Evolutionary conservation across 2,113 vertebrate species (phyloP).

Genomic region (Formicarius rufipectus): DNA sequence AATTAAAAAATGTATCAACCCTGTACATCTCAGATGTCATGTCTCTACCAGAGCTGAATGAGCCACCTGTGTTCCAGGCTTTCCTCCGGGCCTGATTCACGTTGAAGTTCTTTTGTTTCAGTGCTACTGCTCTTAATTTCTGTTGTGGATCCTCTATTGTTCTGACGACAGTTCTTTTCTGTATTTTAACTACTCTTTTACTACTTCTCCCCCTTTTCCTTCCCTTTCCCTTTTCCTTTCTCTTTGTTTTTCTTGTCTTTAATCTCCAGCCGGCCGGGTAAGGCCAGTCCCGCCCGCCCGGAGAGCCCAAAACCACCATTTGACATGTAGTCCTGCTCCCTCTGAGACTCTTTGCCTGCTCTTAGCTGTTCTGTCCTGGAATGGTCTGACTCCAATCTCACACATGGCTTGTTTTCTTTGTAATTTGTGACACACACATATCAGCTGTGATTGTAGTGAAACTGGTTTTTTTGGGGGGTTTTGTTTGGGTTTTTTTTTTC

Average conservation of each 20-base stretch:
- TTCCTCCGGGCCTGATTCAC: neutral
- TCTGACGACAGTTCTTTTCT: constrained; percentile 46
- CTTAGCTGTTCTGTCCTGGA: constrained; percentile 79
- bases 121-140: constrained; percentile 25
- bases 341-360: constrained; percentile 78
- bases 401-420: constrained; percentile 76
- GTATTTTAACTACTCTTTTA: constrained; percentile 72
- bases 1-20: constrained; percentile 29
- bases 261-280: constrained; percentile 81
- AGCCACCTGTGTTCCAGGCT: neutral
- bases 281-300: constrained; percentile 82
- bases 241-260: constrained; percentile 55
- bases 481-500: neutral
- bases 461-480: neutral
- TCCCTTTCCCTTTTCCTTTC: constrained; percentile 6
- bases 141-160: constrained; percentile 37
- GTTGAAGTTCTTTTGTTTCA: neutral
- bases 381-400: constrained; percentile 65
- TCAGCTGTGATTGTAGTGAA: constrained; percentile 76
- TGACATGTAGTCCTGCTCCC: constrained; percentile 83
- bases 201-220: constrained; percentile 64
- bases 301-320: constrained; percentile 86
- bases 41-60: neutral
- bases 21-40: neutral
- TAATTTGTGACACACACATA: constrained; percentile 77